phyloP scores from a whole-genome alignment of 2,888 invertebrate species.

The Plagodis pulveraria region DNA sequence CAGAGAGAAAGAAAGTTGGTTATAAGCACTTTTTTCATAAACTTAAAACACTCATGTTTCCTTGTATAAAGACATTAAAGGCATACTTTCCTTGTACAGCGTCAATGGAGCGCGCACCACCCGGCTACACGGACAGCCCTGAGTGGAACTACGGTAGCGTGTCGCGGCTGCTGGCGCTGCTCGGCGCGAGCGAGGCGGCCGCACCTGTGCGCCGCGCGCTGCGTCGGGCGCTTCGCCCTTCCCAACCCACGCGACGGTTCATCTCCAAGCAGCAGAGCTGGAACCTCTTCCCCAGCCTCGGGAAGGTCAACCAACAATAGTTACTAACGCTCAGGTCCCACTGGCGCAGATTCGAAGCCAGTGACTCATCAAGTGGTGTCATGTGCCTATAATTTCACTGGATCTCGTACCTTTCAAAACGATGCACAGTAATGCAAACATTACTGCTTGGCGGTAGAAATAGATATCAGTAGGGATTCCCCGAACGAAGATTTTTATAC shows the following conservation, averaged over 20 bases:
- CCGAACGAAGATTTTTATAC: too few species aligned
- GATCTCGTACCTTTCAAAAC: too few species aligned
- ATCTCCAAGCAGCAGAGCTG: slow-evolving; percentile 43
- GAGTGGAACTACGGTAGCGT: slow-evolving; percentile 59
- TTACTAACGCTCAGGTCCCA: too few species aligned
- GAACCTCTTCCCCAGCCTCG: slow-evolving; percentile 55
- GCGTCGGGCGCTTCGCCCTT: slow-evolving; percentile 40
- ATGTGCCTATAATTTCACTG: neutral
- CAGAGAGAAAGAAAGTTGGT: too few species aligned
- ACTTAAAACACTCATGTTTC: neutral
- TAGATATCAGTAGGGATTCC: too few species aligned
- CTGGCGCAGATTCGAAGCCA: neutral
- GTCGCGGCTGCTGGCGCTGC: slow-evolving; percentile 50
- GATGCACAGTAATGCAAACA: too few species aligned
- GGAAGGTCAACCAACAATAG: slow-evolving; percentile 37
- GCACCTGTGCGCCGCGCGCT: slow-evolving; percentile 41
- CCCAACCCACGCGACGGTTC: slow-evolving; percentile 38
- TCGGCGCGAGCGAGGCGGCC: slow-evolving; percentile 46
- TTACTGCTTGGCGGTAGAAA: too few species aligned
- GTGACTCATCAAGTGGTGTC: too few species aligned
- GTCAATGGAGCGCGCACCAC: slow-evolving; percentile 43
- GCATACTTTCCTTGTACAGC: slow-evolving; percentile 39
- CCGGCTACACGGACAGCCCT: slow-evolving; percentile 54
- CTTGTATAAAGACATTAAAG: neutral
- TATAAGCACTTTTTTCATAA: too few species aligned